Percentiles rank a stretch among this genome's conserved stretches.
These are phyloP conservation scores for Eupelmus urozonus DNA, from an alignment of 2,888 invertebrate genomes.

Conservation along the genomic window DNA sequence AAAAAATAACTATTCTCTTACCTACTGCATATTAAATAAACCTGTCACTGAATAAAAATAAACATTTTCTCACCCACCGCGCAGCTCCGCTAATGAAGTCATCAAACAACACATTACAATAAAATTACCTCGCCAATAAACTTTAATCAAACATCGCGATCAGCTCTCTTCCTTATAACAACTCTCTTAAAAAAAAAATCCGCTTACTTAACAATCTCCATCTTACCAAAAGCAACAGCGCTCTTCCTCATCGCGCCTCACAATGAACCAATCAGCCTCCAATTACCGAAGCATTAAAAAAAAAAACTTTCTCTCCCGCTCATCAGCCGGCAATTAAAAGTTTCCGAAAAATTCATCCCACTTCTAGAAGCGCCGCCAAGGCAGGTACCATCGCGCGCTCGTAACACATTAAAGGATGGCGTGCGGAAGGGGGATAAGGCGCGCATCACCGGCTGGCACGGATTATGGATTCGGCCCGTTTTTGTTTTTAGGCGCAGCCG, in stretches of 20 bases:
- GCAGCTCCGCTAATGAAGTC: too few relatives aligned
- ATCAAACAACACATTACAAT: too few relatives aligned
- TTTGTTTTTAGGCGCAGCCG: constrained; percentile 43
- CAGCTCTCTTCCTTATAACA: too few relatives aligned
- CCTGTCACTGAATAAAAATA: too few relatives aligned
- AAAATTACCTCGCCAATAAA: too few relatives aligned
- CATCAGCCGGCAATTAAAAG: constrained; percentile 44
- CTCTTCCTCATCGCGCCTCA: not conserved
- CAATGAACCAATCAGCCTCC: not conserved
- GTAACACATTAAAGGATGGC: not conserved
- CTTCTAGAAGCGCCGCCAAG: not conserved
- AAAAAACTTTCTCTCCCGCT: not conserved
- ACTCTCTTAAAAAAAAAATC: too few relatives aligned
- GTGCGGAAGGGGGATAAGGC: constrained; percentile 4
- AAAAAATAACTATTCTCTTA: too few relatives aligned
- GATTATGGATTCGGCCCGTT: constrained; percentile 50
- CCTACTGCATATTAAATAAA: too few relatives aligned
- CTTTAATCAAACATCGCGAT: too few relatives aligned
- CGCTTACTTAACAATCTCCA: too few relatives aligned
- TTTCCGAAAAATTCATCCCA: not conserved
- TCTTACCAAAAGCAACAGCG: too few relatives aligned
- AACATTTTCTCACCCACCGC: too few relatives aligned
- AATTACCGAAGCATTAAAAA: not conserved
- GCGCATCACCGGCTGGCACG: constrained; percentile 30
- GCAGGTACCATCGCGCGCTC: not conserved